Evolutionary conservation across 2,888 invertebrate species (phyloP).

Genomic region (Cordylochernes scorpioides): DNA sequence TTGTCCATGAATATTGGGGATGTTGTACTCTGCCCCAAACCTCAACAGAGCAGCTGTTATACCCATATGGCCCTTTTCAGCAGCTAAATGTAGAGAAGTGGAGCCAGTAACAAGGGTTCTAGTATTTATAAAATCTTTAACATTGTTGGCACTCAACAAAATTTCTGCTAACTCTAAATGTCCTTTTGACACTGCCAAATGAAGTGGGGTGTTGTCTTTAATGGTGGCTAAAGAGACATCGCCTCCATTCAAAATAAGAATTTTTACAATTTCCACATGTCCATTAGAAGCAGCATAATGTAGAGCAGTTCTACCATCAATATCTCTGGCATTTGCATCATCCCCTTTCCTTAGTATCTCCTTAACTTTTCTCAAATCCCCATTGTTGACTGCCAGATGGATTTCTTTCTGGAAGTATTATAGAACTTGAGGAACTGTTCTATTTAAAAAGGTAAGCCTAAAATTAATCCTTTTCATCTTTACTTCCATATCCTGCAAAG

Average conservation of each 20-base stretch:
- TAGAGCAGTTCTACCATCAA: constrained; percentile 28
- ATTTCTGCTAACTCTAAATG: constrained; percentile 1
- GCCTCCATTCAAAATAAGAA: constrained; percentile 18
- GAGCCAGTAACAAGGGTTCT: neutral
- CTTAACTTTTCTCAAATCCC: neutral
- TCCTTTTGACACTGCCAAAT: constrained; percentile 3
- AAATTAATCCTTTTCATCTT: neutral
- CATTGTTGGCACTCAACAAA: too few species aligned
- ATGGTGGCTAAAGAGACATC: constrained; percentile 1
- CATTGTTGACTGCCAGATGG: constrained; percentile 1
- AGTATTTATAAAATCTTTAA: too few species aligned
- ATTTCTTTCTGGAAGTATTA: neutral
- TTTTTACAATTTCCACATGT: constrained; percentile 34
- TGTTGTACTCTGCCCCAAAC: too few species aligned
- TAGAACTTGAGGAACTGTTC: neutral
- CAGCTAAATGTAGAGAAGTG: constrained; percentile 4
- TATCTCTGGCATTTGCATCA: constrained; percentile 1
- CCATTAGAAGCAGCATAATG: constrained; percentile 44
- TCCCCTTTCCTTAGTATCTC: constrained; percentile 1
- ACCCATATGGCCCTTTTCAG: constrained; percentile 1
- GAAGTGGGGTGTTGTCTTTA: constrained; percentile 1
- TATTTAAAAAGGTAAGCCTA: neutral
- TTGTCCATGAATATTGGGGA: too few species aligned
- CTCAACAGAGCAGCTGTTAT: constrained; percentile 1
- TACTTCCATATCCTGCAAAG: neutral